phyloP scores from a whole-genome alignment of 1,140 invertebrate species.

The Drosophila suzukii region DNA sequence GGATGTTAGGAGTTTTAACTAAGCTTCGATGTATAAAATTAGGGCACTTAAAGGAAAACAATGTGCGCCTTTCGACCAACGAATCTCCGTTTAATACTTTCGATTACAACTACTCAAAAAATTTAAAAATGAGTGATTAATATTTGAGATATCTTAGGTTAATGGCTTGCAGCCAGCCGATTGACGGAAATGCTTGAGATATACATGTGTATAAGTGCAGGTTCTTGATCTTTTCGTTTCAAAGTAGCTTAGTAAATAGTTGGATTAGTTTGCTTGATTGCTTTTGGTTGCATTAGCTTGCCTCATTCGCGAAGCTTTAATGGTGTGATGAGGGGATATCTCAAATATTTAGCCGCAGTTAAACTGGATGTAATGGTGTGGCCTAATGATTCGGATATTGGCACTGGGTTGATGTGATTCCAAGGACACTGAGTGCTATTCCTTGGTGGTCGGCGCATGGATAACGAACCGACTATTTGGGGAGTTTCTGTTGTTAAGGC shows the following conservation, averaged over 20 bases:
- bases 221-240: constrained; percentile 1
- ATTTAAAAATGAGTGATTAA: constrained; percentile 1
- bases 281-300: background rate
- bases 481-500: background rate
- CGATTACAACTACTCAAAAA: constrained; percentile 7
- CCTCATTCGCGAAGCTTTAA: background rate
- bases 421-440: background rate
- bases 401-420: constrained; percentile 9
- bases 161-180: constrained; percentile 12
- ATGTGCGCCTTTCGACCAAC: constrained; percentile 14
- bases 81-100: constrained; percentile 23
- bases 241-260: constrained; percentile 6
- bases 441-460: background rate
- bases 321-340: background rate
- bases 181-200: constrained; percentile 7
- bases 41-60: constrained; percentile 1
- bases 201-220: background rate
- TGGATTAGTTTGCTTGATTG: constrained; percentile 12
- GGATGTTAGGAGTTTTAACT: constrained; percentile 5
- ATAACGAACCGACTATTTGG: constrained; percentile 4
- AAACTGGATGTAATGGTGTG: constrained; percentile 1
- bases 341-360: constrained; percentile 12
- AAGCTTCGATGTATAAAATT: constrained; percentile 17
- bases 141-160: constrained; percentile 29
- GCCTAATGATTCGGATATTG: background rate